Percentiles rank a stretch among this genome's conserved stretches.
Evolutionary conservation across 2,113 vertebrate genomes (phyloP).

Genomic region (Spea bombifrons): DNA sequence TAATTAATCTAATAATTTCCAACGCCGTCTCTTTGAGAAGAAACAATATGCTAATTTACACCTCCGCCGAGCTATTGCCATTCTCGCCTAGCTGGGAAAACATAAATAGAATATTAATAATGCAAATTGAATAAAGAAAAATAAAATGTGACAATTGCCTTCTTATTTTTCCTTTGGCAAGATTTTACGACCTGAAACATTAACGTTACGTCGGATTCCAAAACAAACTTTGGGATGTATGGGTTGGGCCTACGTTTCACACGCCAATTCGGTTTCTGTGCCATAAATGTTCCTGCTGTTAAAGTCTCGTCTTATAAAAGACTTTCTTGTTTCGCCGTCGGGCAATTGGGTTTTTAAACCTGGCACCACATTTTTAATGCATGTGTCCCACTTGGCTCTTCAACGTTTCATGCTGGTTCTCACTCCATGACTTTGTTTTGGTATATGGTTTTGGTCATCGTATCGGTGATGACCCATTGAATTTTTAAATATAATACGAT

Average conservation of each 20-base stretch:
- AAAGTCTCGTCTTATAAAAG: not conserved
- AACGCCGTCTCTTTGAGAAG: not conserved
- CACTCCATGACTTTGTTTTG: too few relatives aligned
- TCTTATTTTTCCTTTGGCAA: slow-evolving; percentile 2
- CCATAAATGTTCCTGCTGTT: slow-evolving; percentile 6
- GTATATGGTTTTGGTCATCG: too few relatives aligned
- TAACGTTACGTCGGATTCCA: slow-evolving; percentile 8
- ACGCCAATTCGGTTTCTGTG: not conserved
- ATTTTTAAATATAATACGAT: too few relatives aligned
- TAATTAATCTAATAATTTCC: not conserved
- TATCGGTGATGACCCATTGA: too few relatives aligned
- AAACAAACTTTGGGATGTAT: slow-evolving; percentile 11
- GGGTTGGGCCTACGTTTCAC: not conserved
- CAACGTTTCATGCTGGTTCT: not conserved
- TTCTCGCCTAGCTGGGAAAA: not conserved
- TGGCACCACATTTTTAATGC: not conserved
- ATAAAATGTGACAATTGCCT: not conserved
- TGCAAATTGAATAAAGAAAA: not conserved
- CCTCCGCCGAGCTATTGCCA: not conserved
- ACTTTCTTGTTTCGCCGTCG: not conserved
- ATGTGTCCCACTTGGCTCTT: not conserved
- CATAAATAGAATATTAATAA: slow-evolving; percentile 4
- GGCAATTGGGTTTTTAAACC: not conserved
- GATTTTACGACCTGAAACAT: slow-evolving; percentile 11
- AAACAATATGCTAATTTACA: not conserved